Conservation (phyloP, 2,113 vertebrate species). For the Machaerirhynchus nigripectus region DNA sequence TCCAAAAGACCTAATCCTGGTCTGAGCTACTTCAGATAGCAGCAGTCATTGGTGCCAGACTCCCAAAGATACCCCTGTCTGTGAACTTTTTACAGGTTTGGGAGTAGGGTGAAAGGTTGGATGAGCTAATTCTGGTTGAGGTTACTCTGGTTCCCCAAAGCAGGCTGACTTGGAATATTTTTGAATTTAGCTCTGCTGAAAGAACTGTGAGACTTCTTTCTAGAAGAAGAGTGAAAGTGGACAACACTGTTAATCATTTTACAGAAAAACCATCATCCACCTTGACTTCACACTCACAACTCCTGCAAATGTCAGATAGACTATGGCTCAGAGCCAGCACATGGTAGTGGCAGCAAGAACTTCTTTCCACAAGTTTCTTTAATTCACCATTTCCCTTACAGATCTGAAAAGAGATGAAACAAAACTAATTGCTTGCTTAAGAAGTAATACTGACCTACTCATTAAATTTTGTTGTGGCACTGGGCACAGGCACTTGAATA, state of each 20-base stretch:
- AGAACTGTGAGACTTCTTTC: background rate
- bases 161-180: background rate
- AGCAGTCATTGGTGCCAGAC: background rate
- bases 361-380: constrained; percentile 8
- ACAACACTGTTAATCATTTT: background rate
- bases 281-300: background rate
- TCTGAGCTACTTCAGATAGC: background rate
- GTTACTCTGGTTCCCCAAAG: background rate
- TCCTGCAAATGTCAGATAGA: background rate
- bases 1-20: background rate
- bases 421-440: constrained; percentile 62
- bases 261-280: background rate
- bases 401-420: constrained; percentile 53
- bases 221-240: background rate
- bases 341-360: background rate
- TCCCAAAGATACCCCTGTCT: background rate
- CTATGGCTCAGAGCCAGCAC: background rate
- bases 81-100: background rate
- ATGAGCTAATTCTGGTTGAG: background rate
- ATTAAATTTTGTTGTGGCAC: constrained; percentile 46
- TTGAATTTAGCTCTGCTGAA: background rate
- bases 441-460: constrained; percentile 55
- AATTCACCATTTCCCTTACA: constrained; percentile 44
- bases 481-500: constrained; percentile 54
- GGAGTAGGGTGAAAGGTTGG: background rate